Evolutionary conservation across 2,113 vertebrate genomes (phyloP).

Genomic region (Pantherophis guttatus): DNA sequence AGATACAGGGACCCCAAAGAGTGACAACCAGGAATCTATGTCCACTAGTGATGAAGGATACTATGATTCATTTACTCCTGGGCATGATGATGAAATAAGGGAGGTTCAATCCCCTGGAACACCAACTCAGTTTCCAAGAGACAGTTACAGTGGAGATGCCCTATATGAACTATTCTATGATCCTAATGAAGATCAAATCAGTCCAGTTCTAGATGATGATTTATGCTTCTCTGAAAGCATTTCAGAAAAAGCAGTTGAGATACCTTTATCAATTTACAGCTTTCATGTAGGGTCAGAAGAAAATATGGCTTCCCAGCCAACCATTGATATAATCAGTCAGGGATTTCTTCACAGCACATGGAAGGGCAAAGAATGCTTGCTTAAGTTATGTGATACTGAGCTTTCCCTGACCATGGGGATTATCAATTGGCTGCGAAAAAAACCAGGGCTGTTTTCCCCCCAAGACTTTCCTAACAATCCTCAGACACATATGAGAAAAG

Average conservation of each 20-base stretch:
- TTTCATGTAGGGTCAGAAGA: conserved; percentile 83
- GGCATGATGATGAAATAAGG: conserved; percentile 74
- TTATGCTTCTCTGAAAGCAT: conserved; percentile 71
- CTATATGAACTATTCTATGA: conserved; percentile 85
- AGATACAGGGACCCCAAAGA: conserved; percentile 76
- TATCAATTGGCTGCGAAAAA: conserved; percentile 80
- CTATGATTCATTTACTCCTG: conserved; percentile 79
- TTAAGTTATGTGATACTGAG: conserved; percentile 85
- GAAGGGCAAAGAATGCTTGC: conserved; percentile 83
- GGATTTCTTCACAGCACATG: conserved; percentile 79
- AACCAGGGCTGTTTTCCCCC: conserved; percentile 45
- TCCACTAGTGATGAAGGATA: conserved; percentile 87
- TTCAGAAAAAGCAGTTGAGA: conserved; percentile 71
- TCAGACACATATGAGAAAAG: conserved; percentile 33
- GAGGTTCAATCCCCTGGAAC: conserved; percentile 59
- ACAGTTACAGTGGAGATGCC: conserved; percentile 84
- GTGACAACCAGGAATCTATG: conserved; percentile 78
- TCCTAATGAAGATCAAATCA: conserved; percentile 67
- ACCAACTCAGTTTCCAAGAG: conserved; percentile 71
- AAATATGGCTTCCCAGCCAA: conserved; percentile 75
- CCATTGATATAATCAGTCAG: conserved; percentile 75
- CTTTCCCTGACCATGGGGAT: conserved; percentile 83
- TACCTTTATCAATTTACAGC: conserved; percentile 83
- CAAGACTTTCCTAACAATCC: conserved; percentile 45
- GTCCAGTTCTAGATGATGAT: conserved; percentile 71